Base-by-base conservation (phyloP, 2,113 vertebrate genomes). In the Ctenomys sociabilis region DNA sequence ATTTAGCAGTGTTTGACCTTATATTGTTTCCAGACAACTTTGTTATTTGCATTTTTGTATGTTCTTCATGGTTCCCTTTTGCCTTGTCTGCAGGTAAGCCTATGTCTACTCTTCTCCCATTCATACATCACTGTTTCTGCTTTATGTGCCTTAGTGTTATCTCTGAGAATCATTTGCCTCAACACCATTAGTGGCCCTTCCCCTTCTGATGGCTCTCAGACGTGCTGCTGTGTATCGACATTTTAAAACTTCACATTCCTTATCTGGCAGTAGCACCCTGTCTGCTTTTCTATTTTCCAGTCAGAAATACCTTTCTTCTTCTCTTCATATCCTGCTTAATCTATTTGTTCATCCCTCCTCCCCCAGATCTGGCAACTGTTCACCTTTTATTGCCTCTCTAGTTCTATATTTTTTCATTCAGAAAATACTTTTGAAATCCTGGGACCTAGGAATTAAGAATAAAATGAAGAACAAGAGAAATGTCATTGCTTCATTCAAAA, bases 401-500 rank as follows among this genome's bases (percentile, higher is more conserved):
- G 54, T 49, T 88, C 85, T 85, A 70, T 37, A 37, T 92, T 85
- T 59, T 49, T 85, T 95, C 88, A 78, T 66, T 93, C 37, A 66
- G 70, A 37, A 93, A 54, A 81, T 96, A 84, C 81, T 85, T 94
- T 85, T 81, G 12, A 35, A 72, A 49, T 88, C 45, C 28, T 14
- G 78, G 57, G 40, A 11, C 40, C 43, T 88, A 59, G 7, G 54
- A 95, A 91, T 78, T 87, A 35, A 94, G 63, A 24, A 54, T 85
- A 94, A 95, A 93, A 90, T 92, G 72, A 35, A 61, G 32, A 94
- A 63, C 43, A 93, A 88, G 77, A 95, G 64, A 85, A 92, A 83
- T 73, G 7, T 35, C 21, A 37, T 90, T 19, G 68, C 61, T 77
- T 63, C 43, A 35, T 59, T 93, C 63, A 87, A 92, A 77, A 93